A percentile compares a stretch with the other conserved stretches of the same genome.
These are phyloP conservation scores for Polypedilum vanderplanki DNA, from an alignment of 1,140 invertebrate species.

Conservation along the genomic window DNA sequence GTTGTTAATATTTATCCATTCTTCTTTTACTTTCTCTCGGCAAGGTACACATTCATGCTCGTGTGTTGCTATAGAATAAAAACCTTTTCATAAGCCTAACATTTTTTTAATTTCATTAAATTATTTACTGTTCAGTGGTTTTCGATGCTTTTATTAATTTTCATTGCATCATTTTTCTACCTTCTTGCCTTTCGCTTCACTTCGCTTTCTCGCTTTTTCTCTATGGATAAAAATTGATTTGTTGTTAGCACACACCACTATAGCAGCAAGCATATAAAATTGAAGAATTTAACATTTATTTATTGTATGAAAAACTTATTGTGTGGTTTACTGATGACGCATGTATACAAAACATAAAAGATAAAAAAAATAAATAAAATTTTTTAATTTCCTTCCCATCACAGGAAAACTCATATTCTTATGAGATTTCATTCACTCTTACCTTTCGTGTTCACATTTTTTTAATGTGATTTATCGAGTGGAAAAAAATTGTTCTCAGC, in stretches of 20 bases:
- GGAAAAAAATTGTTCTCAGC: constrained; percentile 1
- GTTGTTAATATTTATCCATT: no score
- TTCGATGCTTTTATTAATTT: constrained; percentile 14
- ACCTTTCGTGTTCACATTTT: not conserved
- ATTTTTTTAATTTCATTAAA: constrained; percentile 27
- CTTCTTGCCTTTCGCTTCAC: not conserved
- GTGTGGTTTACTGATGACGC: no score
- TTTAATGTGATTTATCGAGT: constrained; percentile 25
- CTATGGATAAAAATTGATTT: not conserved
- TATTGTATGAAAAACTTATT: no score
- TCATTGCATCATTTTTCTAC: constrained; percentile 11
- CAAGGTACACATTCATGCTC: not conserved
- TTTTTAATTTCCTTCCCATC: not conserved
- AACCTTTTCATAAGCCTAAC: not conserved
- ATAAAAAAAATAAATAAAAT: not conserved
- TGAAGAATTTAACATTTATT: no score
- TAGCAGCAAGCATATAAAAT: no score
- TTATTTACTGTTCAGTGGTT: constrained; percentile 23
- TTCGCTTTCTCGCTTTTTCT: not conserved
- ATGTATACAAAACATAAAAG: not conserved
- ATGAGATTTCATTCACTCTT: not conserved
- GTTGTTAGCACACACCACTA: not conserved
- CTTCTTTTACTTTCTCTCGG: not conserved
- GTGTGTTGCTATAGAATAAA: not conserved
- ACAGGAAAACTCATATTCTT: not conserved